Conservation (phyloP, 2,113 vertebrate species). For the Leptosomus discolor region DNA sequence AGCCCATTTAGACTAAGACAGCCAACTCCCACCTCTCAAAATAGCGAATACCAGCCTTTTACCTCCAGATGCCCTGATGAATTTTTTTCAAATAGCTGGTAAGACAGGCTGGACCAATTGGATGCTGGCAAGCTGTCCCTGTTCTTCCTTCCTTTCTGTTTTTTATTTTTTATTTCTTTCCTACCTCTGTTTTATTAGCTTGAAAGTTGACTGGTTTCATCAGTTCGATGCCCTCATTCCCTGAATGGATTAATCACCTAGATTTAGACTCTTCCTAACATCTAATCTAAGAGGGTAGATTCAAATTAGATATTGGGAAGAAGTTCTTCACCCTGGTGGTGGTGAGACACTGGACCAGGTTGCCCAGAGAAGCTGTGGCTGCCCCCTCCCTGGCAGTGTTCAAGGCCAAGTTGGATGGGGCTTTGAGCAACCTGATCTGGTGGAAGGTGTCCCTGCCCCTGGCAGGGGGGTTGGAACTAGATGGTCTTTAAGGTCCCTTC, state of each 20-base stretch:
- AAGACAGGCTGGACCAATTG: background rate
- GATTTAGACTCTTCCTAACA: too few relatives aligned
- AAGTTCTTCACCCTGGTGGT: too few relatives aligned
- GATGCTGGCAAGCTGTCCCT: background rate
- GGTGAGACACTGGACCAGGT: too few relatives aligned
- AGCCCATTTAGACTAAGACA: background rate
- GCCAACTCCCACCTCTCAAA: background rate
- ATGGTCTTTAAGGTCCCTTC: too few relatives aligned
- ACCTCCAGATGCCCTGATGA: background rate
- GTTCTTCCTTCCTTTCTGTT: background rate
- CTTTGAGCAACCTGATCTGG: too few relatives aligned
- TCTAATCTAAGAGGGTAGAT: too few relatives aligned
- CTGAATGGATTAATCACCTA: background rate
- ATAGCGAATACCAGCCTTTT: background rate
- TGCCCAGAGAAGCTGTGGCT: too few relatives aligned
- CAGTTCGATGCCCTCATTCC: background rate
- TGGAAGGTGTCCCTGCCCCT: too few relatives aligned
- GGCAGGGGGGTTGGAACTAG: too few relatives aligned
- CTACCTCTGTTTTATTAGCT: background rate
- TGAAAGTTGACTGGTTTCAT: background rate
- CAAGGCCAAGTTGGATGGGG: too few relatives aligned
- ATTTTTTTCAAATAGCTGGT: background rate
- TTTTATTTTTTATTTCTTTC: background rate
- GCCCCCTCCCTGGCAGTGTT: too few relatives aligned
- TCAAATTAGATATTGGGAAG: too few relatives aligned